A percentile compares a stretch with the other conserved stretches of the same genome.
These are phyloP conservation scores for Potorous gilbertii DNA, from an alignment of 2,797 vertebrate genomes.

Conservation along the genomic window DNA sequence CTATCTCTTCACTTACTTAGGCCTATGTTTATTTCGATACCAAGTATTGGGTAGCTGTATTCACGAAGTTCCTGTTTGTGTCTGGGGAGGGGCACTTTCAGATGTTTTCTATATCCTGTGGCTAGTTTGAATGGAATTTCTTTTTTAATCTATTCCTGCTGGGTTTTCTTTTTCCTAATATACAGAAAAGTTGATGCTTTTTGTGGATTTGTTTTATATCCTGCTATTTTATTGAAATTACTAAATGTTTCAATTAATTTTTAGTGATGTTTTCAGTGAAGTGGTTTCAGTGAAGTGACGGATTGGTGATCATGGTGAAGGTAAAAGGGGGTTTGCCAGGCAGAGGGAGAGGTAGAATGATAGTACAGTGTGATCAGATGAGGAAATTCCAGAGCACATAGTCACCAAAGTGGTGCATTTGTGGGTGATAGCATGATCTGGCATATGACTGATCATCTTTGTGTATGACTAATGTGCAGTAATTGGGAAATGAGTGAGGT, in stretches of 20 bases:
- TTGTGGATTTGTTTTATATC: background rate
- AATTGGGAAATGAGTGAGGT: too few species aligned
- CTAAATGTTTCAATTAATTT: background rate
- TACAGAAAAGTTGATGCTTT: background rate
- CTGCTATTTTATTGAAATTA: background rate
- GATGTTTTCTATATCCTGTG: background rate
- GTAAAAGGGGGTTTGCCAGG: too few species aligned
- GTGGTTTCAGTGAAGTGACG: too few species aligned
- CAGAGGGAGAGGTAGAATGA: too few species aligned
- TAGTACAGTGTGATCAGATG: too few species aligned
- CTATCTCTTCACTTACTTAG: background rate
- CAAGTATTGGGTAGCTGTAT: background rate
- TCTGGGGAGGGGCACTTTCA: background rate
- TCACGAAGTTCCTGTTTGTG: background rate
- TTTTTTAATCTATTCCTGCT: background rate
- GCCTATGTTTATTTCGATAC: background rate
- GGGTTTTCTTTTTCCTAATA: background rate
- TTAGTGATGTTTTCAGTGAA: background rate
- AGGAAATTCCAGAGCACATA: too few species aligned
- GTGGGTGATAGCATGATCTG: too few species aligned
- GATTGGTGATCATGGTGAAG: too few species aligned
- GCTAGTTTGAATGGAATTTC: background rate
- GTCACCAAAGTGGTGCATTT: too few species aligned
- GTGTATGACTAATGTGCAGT: too few species aligned
- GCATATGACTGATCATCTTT: too few species aligned